phyloP scores from a whole-genome alignment of 2,888 invertebrate species.

The Nowickia ferox region DNA sequence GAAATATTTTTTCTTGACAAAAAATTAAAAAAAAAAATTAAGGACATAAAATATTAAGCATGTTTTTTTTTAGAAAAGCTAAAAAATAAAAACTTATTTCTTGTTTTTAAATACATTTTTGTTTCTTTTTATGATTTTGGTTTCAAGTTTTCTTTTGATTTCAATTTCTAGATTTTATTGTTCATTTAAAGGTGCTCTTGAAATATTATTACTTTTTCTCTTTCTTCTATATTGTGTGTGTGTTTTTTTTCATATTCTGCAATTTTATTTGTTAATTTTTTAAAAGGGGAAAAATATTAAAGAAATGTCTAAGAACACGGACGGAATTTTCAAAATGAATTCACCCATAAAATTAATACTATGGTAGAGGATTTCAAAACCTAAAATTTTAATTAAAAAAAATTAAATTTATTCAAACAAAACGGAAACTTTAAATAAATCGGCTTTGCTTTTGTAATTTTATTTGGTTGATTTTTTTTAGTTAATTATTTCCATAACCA shows the following conservation, averaged over 20 bases:
- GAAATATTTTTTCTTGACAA: neutral
- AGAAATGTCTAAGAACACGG: conserved; percentile 66
- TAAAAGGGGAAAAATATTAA: conserved; percentile 20
- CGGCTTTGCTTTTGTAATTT: conserved; percentile 60
- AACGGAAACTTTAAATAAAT: conserved; percentile 48
- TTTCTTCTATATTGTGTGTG: conserved; percentile 58
- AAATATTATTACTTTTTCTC: conserved; percentile 64
- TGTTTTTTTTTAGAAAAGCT: neutral
- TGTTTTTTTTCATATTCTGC: conserved; percentile 64
- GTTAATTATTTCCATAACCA: conserved; percentile 46
- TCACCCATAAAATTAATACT: conserved; percentile 52
- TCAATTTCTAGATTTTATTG: conserved; percentile 75
- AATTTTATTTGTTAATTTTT: conserved; percentile 23
- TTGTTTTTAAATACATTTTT: conserved; percentile 34
- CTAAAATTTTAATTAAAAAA: neutral
- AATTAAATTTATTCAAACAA: neutral
- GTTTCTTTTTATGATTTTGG: conserved; percentile 66
- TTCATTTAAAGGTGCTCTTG: conserved; percentile 78
- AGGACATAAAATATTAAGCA: neutral
- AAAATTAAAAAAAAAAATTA: neutral
- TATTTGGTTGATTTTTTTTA: conserved; percentile 20
- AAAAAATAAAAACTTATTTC: conserved; percentile 24
- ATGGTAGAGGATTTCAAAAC: conserved; percentile 40
- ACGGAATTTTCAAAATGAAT: conserved; percentile 73
- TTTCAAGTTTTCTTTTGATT: conserved; percentile 70